Evolutionary conservation across 2,888 invertebrate species (phyloP), one percentile per base, ranked within the genome.

Genomic region (Pristionchus japonicus): DNA sequence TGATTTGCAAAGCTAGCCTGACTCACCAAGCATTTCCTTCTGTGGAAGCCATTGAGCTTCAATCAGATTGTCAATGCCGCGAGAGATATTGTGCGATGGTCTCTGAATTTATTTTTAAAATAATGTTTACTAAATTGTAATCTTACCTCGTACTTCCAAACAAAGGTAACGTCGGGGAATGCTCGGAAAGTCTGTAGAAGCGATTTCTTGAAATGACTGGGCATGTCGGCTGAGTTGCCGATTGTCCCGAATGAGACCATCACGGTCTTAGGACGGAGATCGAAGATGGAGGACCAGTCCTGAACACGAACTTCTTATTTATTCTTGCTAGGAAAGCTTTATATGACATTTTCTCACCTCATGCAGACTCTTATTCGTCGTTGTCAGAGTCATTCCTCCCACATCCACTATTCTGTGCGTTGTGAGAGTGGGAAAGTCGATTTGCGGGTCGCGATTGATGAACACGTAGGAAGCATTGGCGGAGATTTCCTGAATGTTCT

Each of bases 91-190:
- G 67, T 67, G 67, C 0, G 31, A 15, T 1, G 67, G 67, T 34
- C 34, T 67, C 67, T 67, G 13, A 67, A 34, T 1, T 67, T 4
- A 3, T 17, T 57, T 57, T 11, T 23, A 57, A 57, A 20, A n/a
- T 15, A 61, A 3, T 61, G 3, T 61, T 61, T 27, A 64, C 27
- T 27, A 13, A 23, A 57, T 31, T 13, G 11, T 23, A 27, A 15
- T 9, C 64, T 34, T 23, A 85, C 85, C 64, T 85, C 85, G 31
- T 85, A 85, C 17, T 85, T 85, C 85, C 85, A 85, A 20, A 85
- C 40, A 43, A 85, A 85, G 4, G 85, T 85, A 0, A 85, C 85
- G 40, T 85, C 64, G 13, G 85, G 85, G 43, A 85, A 85, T 0
- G 31, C 23, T 27, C 17, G 13, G 37, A 85, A 37, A 6, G 85